Conservation (phyloP, 2,888 invertebrate species). For the Troglohyphantes excavatus region DNA sequence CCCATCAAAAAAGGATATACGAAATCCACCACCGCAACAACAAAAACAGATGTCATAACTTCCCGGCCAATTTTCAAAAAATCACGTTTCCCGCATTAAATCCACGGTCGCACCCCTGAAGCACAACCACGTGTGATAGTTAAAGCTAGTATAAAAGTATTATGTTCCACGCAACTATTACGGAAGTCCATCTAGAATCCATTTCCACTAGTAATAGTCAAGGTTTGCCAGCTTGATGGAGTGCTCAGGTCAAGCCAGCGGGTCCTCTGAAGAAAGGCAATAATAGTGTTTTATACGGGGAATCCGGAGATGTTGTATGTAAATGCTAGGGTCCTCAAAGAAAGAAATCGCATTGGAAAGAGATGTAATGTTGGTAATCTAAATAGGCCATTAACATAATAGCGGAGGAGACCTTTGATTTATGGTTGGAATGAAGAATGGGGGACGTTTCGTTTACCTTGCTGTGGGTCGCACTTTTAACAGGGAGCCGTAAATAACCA, state of each 20-base stretch:
- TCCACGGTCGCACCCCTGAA: not conserved
- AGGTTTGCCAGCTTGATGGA: not conserved
- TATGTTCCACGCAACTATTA: not conserved
- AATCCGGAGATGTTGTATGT: not conserved
- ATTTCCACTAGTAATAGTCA: not conserved
- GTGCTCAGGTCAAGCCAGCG: not conserved
- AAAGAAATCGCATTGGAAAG: not conserved
- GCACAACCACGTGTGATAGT: not conserved
- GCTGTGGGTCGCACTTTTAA: not conserved
- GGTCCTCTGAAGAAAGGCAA: not conserved
- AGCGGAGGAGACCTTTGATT: constrained; percentile 8
- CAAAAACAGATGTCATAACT: not conserved
- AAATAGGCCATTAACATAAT: constrained; percentile 44
- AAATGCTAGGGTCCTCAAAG: not conserved
- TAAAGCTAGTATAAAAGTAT: not conserved
- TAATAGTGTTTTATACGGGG: not conserved
- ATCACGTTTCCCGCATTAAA: not conserved
- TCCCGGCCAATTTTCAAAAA: not conserved
- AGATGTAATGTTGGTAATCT: not conserved
- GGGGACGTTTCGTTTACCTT: not conserved
- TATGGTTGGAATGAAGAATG: not conserved
- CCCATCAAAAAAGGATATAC: not conserved
- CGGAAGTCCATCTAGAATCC: not conserved
- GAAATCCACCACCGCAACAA: not conserved
- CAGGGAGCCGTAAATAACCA: not conserved